Conservation (phyloP, 2,113 vertebrate genomes). For the Gobio gobio region DNA sequence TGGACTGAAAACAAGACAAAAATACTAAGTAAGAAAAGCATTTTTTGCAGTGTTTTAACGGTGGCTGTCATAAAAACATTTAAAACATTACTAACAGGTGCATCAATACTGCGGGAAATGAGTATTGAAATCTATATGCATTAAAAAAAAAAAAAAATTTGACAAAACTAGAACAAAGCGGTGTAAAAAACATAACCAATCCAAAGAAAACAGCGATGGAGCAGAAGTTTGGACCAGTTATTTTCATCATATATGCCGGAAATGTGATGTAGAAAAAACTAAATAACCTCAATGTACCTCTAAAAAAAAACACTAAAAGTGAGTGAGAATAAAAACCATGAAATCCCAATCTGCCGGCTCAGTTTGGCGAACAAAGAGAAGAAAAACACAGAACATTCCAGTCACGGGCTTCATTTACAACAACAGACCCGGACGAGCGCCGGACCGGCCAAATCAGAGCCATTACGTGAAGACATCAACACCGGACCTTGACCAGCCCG, state of each 20-base stretch:
- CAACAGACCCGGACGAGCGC: neutral
- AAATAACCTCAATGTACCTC: neutral
- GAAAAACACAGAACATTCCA: neutral
- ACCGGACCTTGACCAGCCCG: constrained; percentile 65
- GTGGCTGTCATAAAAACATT: neutral
- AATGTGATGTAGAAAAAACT: neutral
- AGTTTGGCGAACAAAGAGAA: neutral
- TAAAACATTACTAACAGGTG: neutral
- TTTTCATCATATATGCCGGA: neutral
- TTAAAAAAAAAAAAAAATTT: no score
- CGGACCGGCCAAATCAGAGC: neutral
- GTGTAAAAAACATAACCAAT: neutral
- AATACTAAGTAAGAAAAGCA: no score
- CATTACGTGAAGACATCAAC: constrained; percentile 67
- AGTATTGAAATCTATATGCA: neutral
- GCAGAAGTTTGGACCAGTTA: neutral
- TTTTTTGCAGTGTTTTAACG: no score
- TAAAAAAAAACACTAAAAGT: neutral
- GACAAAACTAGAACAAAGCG: no score
- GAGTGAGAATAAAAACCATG: neutral
- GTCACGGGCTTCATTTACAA: neutral
- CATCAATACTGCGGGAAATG: neutral
- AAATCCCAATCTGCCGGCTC: neutral
- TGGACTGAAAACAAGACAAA: no score
- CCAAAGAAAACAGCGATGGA: neutral